Evolutionary conservation across 1,140 invertebrate species (phyloP).

Genomic region (Heliconius hewitsoni): DNA sequence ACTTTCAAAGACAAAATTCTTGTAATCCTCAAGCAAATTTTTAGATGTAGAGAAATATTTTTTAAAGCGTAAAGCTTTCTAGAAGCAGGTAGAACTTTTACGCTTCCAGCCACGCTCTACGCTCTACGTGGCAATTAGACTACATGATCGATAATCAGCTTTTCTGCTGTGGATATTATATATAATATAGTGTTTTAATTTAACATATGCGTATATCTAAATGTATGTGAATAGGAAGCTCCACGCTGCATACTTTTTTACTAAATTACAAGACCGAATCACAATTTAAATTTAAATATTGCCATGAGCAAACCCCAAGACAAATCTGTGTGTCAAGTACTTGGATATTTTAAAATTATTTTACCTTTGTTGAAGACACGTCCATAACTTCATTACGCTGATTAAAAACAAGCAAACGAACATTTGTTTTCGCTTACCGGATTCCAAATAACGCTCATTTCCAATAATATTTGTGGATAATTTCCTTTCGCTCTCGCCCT

Average conservation of each 20-base stretch:
- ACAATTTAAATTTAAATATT: no score
- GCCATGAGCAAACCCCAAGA: no score
- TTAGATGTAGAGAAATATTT: neutral
- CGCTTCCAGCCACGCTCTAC: neutral
- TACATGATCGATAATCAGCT: constrained; percentile 1
- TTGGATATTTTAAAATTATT: neutral
- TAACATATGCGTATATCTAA: neutral
- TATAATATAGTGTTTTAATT: neutral
- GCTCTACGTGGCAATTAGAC: neutral
- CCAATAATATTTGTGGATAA: constrained; percentile 93
- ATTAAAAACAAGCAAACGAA: neutral
- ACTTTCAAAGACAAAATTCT: no score
- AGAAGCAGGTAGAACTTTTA: neutral
- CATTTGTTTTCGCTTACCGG: constrained; percentile 82
- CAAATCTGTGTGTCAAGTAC: no score
- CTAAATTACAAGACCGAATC: no score
- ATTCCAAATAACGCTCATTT: constrained; percentile 97
- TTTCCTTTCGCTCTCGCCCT: constrained; percentile 93
- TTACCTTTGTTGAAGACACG: neutral
- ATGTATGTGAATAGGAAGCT: no score
- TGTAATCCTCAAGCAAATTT: no score
- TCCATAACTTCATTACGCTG: no score
- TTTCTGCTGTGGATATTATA: neutral
- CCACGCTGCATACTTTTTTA: no score
- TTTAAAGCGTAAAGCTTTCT: neutral